Conservation (phyloP, 2,113 vertebrate genomes). For the Cettia cetti region DNA sequence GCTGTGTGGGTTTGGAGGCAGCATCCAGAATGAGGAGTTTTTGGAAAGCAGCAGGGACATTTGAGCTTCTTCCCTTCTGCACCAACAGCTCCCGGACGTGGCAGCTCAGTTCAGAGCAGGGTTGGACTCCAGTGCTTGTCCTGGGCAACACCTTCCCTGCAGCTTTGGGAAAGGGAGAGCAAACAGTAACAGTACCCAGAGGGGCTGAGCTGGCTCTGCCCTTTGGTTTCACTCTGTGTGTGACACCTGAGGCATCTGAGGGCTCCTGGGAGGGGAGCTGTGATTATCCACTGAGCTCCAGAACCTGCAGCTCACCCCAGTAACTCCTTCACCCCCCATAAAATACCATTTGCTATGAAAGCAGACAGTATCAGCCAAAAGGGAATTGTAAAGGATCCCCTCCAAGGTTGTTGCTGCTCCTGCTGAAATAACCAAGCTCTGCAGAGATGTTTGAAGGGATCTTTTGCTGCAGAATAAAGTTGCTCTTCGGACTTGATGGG, state of each 20-base stretch:
- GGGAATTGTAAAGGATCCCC: background rate
- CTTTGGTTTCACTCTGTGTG: background rate
- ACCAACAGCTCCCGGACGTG: background rate
- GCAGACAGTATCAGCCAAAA: background rate
- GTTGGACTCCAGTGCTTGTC: background rate
- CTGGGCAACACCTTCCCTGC: background rate
- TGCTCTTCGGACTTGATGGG: background rate
- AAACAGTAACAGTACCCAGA: background rate
- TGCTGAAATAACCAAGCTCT: background rate
- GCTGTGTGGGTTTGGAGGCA: background rate
- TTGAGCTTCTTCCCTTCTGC: background rate
- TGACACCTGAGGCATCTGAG: background rate
- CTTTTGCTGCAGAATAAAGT: background rate
- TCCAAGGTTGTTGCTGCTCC: background rate
- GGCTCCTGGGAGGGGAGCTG: background rate
- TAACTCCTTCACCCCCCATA: background rate
- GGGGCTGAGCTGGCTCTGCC: background rate
- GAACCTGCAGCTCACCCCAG: background rate
- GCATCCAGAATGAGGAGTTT: background rate
- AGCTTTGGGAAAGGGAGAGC: background rate
- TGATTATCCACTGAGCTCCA: background rate
- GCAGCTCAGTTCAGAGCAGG: background rate
- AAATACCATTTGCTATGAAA: background rate
- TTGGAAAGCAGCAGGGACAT: background rate
- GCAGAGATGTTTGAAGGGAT: background rate